Evolutionary conservation across 30 jellyfish, hydroid and myxozoan genomes (phyloP).

Genomic region (Pseudorhiza aurosa): DNA sequence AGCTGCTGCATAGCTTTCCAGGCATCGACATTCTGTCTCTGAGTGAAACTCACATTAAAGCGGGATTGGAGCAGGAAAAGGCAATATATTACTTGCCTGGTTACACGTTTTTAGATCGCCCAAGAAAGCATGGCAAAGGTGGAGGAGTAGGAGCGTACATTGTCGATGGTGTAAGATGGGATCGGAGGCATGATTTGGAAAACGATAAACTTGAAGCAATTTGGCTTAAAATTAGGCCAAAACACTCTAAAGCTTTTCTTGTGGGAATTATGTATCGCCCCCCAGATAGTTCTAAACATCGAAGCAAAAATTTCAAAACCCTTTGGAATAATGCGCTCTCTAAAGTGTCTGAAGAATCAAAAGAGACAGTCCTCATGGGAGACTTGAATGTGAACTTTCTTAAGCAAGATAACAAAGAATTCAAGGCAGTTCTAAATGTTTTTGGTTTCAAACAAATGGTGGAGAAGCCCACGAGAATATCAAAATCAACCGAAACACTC

Average conservation of each 20-base stretch:
- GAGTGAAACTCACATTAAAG: slow-evolving; percentile 55
- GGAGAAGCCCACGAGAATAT: slow-evolving; percentile 37
- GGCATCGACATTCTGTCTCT: slow-evolving; percentile 9
- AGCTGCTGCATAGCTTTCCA: slow-evolving; percentile 37
- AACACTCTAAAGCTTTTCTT: slow-evolving; percentile 38
- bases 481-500: slow-evolving; percentile 34
- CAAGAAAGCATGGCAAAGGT: slow-evolving; percentile 57
- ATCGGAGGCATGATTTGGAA: slow-evolving; percentile 70
- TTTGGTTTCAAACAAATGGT: slow-evolving; percentile 42
- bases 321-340: slow-evolving; percentile 6
- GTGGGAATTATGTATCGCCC: slow-evolving; percentile 49
- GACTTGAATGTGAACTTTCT: slow-evolving; percentile 21
- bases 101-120: slow-evolving; percentile 42
- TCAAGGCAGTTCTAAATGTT: slow-evolving; percentile 20
- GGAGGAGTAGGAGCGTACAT: slow-evolving; percentile 79
- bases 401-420: slow-evolving; percentile 32
- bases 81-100: slow-evolving; percentile 50
- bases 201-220: slow-evolving; percentile 53
- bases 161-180: slow-evolving; percentile 29
- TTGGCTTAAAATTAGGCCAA: slow-evolving; percentile 63
- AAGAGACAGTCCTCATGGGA: slow-evolving; percentile 47
- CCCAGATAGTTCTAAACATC: slow-evolving; percentile 42
- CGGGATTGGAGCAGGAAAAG: slow-evolving; percentile 51
- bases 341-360: slow-evolving; percentile 6
- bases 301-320: slow-evolving; percentile 8